Conservation (phyloP, 2,888 invertebrate genomes). For the Acleris cristana region DNA sequence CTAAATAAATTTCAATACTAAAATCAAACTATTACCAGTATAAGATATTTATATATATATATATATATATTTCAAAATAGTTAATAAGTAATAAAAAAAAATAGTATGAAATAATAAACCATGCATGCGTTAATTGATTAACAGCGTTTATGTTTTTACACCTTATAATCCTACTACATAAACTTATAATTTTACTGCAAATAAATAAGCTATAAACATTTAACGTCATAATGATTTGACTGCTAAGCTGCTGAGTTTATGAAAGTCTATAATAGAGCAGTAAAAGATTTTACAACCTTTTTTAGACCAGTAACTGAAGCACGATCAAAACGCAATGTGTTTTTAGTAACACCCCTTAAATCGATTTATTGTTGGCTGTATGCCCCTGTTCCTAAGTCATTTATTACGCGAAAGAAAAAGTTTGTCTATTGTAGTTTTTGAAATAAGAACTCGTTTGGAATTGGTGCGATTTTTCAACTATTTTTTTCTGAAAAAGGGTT, state of each 20-base stretch:
- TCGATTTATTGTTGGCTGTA: constrained; percentile 57
- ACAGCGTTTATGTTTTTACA: no score
- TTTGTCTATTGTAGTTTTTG: constrained; percentile 60
- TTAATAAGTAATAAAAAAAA: no score
- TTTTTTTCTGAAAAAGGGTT: constrained; percentile 38
- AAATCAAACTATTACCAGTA: no score
- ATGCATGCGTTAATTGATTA: no score
- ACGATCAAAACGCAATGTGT: constrained; percentile 24
- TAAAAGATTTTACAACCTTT: constrained; percentile 48
- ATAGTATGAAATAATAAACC: no score
- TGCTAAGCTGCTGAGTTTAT: constrained; percentile 3
- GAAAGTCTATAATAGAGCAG: constrained; percentile 50
- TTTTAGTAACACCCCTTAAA: constrained; percentile 46
- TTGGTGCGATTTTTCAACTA: constrained; percentile 56
- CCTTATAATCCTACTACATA: no score
- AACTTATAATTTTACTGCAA: constrained; percentile 2
- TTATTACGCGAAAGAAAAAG: constrained; percentile 64
- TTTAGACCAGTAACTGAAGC: constrained; percentile 22
- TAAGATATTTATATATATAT: no score
- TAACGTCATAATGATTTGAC: constrained; percentile 9
- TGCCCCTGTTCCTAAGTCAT: constrained; percentile 59
- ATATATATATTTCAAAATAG: no score
- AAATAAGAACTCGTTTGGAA: constrained; percentile 59
- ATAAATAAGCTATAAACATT: constrained; percentile 20
- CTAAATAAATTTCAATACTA: no score